Conservation (phyloP, 2,113 vertebrate genomes). For the Phrynocephalus versicolor region DNA sequence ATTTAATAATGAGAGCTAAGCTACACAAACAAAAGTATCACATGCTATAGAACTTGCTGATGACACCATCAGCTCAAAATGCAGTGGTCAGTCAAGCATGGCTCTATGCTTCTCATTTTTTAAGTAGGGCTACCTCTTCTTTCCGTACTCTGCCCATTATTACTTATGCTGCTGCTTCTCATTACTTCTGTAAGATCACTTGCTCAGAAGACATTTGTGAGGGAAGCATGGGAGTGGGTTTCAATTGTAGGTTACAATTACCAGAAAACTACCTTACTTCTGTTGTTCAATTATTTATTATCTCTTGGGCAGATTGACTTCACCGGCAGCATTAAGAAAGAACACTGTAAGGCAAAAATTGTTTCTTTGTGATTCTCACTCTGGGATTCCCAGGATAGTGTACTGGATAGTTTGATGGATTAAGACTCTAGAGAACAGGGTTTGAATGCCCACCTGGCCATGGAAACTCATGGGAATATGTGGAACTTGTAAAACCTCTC, state of each 20-base stretch:
- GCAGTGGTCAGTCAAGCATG: background rate
- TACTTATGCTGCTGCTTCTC: no score
- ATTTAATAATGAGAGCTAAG: no score
- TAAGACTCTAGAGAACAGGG: no score
- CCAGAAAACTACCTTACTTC: background rate
- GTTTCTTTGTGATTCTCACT: background rate
- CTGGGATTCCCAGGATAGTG: background rate
- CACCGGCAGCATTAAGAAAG: background rate
- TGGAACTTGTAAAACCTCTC: no score
- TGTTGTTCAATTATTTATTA: background rate
- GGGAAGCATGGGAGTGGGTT: background rate
- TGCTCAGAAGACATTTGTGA: background rate
- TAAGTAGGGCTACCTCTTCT: background rate
- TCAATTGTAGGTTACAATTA: no score
- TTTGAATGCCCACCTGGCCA: no score
- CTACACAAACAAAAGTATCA: no score
- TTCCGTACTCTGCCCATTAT: background rate
- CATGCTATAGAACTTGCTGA: background rate
- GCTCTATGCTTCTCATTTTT: background rate
- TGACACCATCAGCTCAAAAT: background rate
- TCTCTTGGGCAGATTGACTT: background rate
- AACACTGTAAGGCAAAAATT: background rate
- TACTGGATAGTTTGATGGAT: no score
- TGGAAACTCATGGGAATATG: no score
- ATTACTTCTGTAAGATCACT: background rate